Percentiles rank a stretch among this genome's conserved stretches.
These are phyloP conservation scores for Sylvicola cinctus DNA, from an alignment of 2,888 invertebrate genomes.

Conservation along the genomic window DNA sequence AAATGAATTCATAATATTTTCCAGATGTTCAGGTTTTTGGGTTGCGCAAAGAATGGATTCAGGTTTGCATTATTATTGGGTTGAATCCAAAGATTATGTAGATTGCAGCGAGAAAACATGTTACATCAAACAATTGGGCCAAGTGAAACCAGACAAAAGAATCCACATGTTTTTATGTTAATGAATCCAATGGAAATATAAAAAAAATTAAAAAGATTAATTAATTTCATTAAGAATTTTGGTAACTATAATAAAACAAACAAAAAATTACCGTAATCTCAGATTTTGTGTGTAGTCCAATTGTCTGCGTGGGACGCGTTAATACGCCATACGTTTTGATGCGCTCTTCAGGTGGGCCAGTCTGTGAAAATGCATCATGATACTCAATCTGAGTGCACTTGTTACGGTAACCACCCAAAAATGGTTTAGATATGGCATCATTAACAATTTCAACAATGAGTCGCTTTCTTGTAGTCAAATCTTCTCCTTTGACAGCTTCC, in stretches of 20 bases:
- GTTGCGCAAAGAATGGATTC: too few relatives aligned
- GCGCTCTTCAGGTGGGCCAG: conserved; percentile 26
- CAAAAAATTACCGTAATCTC: too few relatives aligned
- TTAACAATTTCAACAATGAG: conserved; percentile 37
- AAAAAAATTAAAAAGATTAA: conserved; percentile 1
- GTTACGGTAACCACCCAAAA: conserved; percentile 57
- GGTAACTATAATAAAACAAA: neutral
- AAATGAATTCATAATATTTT: too few relatives aligned
- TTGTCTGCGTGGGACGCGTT: conserved; percentile 43
- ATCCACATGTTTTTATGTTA: too few relatives aligned
- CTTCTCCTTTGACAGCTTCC: conserved; percentile 18
- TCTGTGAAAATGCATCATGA: conserved; percentile 69
- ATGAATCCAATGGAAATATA: neutral
- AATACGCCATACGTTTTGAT: conserved; percentile 14
- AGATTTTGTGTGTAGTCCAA: conserved; percentile 17
- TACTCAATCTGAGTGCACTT: conserved; percentile 33
- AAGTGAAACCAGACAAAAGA: too few relatives aligned
- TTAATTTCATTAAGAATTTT: conserved; percentile 10
- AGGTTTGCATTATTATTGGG: too few relatives aligned
- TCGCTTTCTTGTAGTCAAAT: conserved; percentile 21
- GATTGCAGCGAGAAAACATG: too few relatives aligned
- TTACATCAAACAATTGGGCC: too few relatives aligned
- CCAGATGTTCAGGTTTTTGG: too few relatives aligned
- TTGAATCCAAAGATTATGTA: too few relatives aligned
- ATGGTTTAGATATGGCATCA: conserved; percentile 45